Percentiles rank a stretch among this genome's conserved stretches.
phyloP scores from a whole-genome alignment of 92 coral and sea anemone genomes.

The Palythoa grandiflora region DNA sequence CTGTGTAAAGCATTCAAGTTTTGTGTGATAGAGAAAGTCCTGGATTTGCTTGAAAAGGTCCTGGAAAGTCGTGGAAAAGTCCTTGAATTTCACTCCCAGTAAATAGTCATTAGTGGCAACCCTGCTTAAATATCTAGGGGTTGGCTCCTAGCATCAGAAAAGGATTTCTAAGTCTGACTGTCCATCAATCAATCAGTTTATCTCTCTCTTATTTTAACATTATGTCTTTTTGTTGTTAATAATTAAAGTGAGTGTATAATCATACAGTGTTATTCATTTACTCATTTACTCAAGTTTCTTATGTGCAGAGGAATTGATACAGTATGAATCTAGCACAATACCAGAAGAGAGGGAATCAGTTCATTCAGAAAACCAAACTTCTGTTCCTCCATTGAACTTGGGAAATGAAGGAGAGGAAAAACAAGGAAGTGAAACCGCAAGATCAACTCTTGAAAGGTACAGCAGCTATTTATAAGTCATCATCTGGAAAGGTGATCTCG shows the following conservation, averaged over 20 bases:
- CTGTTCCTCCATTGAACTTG: constrained; percentile 79
- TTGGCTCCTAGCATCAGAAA: too few species aligned
- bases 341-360: constrained; percentile 67
- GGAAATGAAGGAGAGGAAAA: constrained; percentile 66
- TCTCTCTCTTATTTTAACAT: too few species aligned
- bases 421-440: constrained; percentile 23
- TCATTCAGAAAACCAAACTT: constrained; percentile 50
- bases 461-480: not conserved
- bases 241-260: not conserved
- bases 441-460: constrained; percentile 36
- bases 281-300: not conserved
- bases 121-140: too few species aligned
- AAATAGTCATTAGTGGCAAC: too few species aligned
- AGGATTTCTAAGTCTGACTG: too few species aligned
- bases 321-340: constrained; percentile 64
- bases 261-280: not conserved
- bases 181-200: too few species aligned
- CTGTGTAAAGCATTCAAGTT: too few species aligned
- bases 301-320: constrained; percentile 64
- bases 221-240: too few species aligned
- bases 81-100: too few species aligned
- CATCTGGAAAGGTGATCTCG: not conserved
- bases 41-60: too few species aligned
- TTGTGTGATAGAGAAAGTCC: too few species aligned
- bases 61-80: too few species aligned